Conservation (phyloP, 2,888 invertebrate genomes). For the Pyrgus malvae region DNA sequence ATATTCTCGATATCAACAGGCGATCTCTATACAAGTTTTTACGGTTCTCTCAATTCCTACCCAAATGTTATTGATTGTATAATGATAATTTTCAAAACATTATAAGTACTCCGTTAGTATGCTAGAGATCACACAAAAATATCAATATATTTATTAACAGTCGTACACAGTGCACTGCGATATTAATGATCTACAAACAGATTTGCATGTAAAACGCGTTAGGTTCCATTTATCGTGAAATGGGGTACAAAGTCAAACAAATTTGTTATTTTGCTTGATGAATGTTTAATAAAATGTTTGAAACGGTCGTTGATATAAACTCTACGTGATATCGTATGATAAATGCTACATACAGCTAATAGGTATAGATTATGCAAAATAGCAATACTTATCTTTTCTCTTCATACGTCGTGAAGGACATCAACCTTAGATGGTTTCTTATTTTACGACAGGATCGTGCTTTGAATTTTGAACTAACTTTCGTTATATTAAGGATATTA, state of each 20-base stretch:
- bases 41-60: too few relatives aligned
- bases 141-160: background rate
- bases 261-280: background rate
- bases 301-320: background rate
- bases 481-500: slow-evolving; percentile 29
- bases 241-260: background rate
- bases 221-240: background rate
- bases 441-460: slow-evolving; percentile 33
- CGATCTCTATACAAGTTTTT: too few relatives aligned
- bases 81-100: too few relatives aligned
- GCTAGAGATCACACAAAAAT: background rate
- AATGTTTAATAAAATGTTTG: background rate
- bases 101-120: background rate
- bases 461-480: slow-evolving; percentile 34
- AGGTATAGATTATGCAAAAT: background rate
- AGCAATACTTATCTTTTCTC: background rate
- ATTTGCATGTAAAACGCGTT: background rate
- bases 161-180: too few relatives aligned
- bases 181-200: background rate
- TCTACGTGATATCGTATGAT: background rate
- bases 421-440: slow-evolving; percentile 34
- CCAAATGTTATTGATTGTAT: too few relatives aligned
- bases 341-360: background rate
- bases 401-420: slow-evolving; percentile 28
- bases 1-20: too few relatives aligned